Conservation (phyloP, 2,888 invertebrate genomes). For the Ichneumon xanthorius region DNA sequence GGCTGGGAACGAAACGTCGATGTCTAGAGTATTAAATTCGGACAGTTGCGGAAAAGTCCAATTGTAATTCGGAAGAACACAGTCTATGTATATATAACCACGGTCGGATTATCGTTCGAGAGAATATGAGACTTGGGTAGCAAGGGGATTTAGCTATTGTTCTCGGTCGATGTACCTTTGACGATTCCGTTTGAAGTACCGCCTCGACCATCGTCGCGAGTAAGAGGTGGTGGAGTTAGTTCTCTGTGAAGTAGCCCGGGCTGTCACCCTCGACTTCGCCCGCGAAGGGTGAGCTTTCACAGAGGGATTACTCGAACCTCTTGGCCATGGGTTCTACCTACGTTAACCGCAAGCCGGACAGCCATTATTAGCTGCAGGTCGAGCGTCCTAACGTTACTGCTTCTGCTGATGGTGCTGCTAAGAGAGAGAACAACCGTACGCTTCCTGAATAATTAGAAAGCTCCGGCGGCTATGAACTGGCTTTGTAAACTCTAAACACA, state of each 20-base stretch:
- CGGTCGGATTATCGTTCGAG: constrained; percentile 67
- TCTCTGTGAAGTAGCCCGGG: constrained; percentile 68
- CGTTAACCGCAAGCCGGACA: constrained; percentile 82
- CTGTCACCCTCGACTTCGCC: constrained; percentile 80
- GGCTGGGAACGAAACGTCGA: background rate
- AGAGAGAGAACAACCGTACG: constrained; percentile 49
- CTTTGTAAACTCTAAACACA: constrained; percentile 66
- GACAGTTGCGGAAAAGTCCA: constrained; percentile 30
- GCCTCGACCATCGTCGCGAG: constrained; percentile 69
- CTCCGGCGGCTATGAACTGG: constrained; percentile 61
- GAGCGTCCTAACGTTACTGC: constrained; percentile 62
- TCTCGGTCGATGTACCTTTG: constrained; percentile 82
- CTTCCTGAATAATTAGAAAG: constrained; percentile 79
- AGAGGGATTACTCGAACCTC: constrained; percentile 82
- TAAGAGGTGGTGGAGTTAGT: constrained; percentile 38
- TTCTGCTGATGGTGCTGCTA: constrained; percentile 57
- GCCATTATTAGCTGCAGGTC: constrained; percentile 80
- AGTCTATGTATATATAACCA: constrained; percentile 30
- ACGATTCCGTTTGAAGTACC: constrained; percentile 83
- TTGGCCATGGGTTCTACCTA: constrained; percentile 75
- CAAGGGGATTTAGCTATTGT: constrained; percentile 79
- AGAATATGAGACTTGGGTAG: constrained; percentile 68
- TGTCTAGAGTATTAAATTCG: background rate
- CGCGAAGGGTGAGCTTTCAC: constrained; percentile 78
- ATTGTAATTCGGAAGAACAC: constrained; percentile 42